Conservation (phyloP, 2,888 invertebrate species). For the Thalpophila matura region DNA sequence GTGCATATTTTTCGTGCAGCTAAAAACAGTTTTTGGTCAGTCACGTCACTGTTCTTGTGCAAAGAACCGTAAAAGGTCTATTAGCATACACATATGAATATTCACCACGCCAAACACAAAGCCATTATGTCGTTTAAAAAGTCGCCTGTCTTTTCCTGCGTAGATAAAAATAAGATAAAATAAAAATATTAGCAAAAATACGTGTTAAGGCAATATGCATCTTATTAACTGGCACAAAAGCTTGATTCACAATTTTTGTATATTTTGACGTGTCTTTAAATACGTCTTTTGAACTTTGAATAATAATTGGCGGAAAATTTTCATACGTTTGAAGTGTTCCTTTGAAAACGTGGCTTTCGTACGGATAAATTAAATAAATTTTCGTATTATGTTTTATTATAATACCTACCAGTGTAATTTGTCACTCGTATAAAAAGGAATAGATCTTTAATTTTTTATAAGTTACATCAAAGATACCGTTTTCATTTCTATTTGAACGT, state of each 20-base stretch:
- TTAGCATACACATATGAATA: slow-evolving; percentile 72
- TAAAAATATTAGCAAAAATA: slow-evolving; percentile 70
- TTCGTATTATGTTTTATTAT: slow-evolving; percentile 43
- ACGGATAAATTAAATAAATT: slow-evolving; percentile 58
- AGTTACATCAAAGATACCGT: slow-evolving; percentile 42
- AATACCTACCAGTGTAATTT: slow-evolving; percentile 36
- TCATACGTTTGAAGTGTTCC: slow-evolving; percentile 74
- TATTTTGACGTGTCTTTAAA: slow-evolving; percentile 69
- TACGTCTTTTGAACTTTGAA: slow-evolving; percentile 74
- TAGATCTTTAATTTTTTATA: slow-evolving; percentile 27
- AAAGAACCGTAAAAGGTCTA: slow-evolving; percentile 55
- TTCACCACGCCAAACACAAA: slow-evolving; percentile 70
- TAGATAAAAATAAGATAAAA: slow-evolving; percentile 71
- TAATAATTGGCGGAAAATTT: slow-evolving; percentile 70
- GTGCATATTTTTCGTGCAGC: slow-evolving; percentile 8
- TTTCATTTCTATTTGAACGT: slow-evolving; percentile 27
- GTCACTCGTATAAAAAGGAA: slow-evolving; percentile 43
- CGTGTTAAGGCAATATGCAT: slow-evolving; percentile 66
- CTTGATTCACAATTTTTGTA: slow-evolving; percentile 60
- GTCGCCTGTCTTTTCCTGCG: slow-evolving; percentile 66
- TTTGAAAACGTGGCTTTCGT: slow-evolving; percentile 65
- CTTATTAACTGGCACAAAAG: slow-evolving; percentile 68
- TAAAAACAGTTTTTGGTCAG: slow-evolving; percentile 29
- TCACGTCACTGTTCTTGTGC: slow-evolving; percentile 14
- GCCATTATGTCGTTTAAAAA: slow-evolving; percentile 67